These are phyloP conservation scores for Chrysopa pallens DNA, from an alignment of 1,140 invertebrate genomes.

Conservation along the genomic window DNA sequence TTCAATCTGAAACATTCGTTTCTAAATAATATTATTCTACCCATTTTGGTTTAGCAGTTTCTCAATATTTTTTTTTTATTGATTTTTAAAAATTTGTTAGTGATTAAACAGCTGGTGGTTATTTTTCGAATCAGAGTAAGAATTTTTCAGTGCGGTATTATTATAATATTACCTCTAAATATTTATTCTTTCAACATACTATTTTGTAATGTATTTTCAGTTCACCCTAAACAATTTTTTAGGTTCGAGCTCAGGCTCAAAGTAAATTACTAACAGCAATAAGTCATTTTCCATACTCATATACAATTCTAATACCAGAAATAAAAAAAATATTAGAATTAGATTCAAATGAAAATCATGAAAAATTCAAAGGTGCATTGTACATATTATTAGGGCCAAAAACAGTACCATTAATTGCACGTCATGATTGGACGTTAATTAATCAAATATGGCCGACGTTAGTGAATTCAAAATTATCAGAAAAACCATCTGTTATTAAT, in stretches of 20 bases:
- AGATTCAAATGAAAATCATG: conserved; percentile 40
- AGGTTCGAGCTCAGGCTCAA: conserved; percentile 46
- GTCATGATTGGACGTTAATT: conserved; percentile 59
- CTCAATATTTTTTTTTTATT: no score
- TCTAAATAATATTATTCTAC: no score
- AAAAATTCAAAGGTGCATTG: conserved; percentile 63
- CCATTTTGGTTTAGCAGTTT: no score
- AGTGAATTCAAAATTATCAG: conserved; percentile 50
- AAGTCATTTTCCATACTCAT: conserved; percentile 39
- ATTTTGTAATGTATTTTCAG: no score
- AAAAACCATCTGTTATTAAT: conserved; percentile 61
- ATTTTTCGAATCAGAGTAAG: no score
- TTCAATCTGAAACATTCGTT: no score
- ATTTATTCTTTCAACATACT: no score
- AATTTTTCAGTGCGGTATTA: neutral
- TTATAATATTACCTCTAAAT: no score
- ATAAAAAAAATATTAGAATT: conserved; percentile 37
- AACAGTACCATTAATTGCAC: conserved; percentile 37
- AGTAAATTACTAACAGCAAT: conserved; percentile 26
- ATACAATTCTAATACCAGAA: conserved; percentile 32
- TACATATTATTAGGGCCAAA: conserved; percentile 55
- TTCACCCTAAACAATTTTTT: conserved; percentile 8
- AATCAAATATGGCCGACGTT: conserved; percentile 55
- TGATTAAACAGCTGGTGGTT: no score
- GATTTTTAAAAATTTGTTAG: no score